Evolutionary conservation across 2,797 vertebrate genomes (phyloP), one percentile per base, ranked within the genome.

Genomic region (Pipistrellus nathusii): DNA sequence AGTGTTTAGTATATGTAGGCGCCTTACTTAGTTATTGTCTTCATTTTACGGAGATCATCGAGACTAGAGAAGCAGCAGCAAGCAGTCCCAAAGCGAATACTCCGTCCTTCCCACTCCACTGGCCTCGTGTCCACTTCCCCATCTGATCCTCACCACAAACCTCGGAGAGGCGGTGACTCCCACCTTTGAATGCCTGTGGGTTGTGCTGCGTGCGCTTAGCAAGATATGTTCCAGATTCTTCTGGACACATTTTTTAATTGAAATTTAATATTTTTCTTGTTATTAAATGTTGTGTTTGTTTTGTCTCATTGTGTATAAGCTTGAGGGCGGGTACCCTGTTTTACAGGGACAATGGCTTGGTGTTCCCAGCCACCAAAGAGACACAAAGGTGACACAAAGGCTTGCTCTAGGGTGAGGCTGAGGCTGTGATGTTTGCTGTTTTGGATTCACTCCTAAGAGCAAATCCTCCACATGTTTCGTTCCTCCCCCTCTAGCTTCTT

Each of bases 231-330:
- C 62, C 76, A 57, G 81, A 91, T 88, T 91, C 85, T 94, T 78
- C 77, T 2, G 21, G 53, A 82, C 35, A 75, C 90, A 30, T 66
- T 62, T 95, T 91, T 92, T 89, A 57, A 82, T 53, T 72, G 69
- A 51, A 64, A 30, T 83, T 94, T 93, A 82, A 35, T 92, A 93
- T 95, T 53, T 94, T 91, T 91, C 53, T 64, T 75, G 41, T 51
- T 73, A 62, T 41, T 92, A 66, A 77, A 69, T 38, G 48, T 25
- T 62, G 38, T 51, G 38, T 95, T 90, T 80, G 51, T 88, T 83
- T 81, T 84, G 64, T 72, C 32, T 93, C 86, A 27, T 85, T 90
- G 71, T 66, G 57, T 76, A 23, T 72, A 55, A 94, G 91, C 76
- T 94, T 78, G 44, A 87, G 76, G 88, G 72, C 66, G 92, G 93